A percentile compares a stretch with the other conserved stretches of the same genome.
These are phyloP conservation scores for Glyptemys insculpta DNA, from an alignment of 2,797 vertebrate species.

Conservation along the genomic window DNA sequence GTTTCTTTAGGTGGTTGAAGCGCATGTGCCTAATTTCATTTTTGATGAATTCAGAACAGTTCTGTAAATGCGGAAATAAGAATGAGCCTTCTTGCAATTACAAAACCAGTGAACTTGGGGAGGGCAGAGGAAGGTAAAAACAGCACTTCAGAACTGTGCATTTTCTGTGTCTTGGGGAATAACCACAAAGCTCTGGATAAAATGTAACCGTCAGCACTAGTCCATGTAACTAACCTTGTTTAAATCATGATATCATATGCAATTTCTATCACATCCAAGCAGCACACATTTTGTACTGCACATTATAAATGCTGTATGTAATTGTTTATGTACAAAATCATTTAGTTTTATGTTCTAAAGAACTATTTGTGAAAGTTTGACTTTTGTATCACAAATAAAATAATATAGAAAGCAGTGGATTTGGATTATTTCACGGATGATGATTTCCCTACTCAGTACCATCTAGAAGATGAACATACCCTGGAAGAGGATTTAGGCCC, in stretches of 20 bases:
- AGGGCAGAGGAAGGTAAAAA: not conserved
- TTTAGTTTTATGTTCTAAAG: conserved; percentile 66
- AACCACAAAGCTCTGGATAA: not conserved
- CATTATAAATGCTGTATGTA: conserved; percentile 66
- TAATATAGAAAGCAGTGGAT: conserved; percentile 37
- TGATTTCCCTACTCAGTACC: not conserved
- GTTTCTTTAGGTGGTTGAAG: conserved; percentile 92
- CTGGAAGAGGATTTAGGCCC: not conserved
- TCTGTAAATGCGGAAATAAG: conserved; percentile 80
- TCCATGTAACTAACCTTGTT: not conserved
- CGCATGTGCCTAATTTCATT: conserved; percentile 97
- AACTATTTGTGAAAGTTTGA: conserved; percentile 60
- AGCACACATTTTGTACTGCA: conserved; percentile 68
- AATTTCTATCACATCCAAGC: conserved; percentile 27
- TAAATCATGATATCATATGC: conserved; percentile 3
- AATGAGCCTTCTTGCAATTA: not conserved
- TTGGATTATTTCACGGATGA: not conserved
- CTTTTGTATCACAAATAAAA: conserved; percentile 71
- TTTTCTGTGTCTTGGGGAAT: conserved; percentile 1
- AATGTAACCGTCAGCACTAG: not conserved
- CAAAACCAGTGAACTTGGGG: not conserved
- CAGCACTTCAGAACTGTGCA: not conserved
- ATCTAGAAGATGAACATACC: not conserved
- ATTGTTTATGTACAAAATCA: conserved; percentile 61
- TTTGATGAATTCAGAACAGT: conserved; percentile 97